A percentile compares a stretch with the other conserved stretches of the same genome.
Evolutionary conservation across 2,888 invertebrate genomes (phyloP).

Genomic region (Diadegma fenestrale): DNA sequence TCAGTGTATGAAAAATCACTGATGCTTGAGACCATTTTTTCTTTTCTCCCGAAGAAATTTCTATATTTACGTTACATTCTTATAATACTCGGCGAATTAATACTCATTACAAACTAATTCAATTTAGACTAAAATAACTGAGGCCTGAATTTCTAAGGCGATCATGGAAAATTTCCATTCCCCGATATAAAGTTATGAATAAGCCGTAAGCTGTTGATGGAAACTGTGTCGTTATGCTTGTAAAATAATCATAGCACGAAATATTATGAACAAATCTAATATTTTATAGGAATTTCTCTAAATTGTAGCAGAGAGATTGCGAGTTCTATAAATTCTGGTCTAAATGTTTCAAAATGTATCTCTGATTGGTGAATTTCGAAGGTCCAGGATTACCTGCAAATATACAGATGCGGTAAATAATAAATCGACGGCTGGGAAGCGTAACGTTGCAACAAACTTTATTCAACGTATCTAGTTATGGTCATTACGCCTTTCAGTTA

Average conservation of each 20-base stretch:
- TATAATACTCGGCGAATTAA: background rate
- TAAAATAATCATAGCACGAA: background rate
- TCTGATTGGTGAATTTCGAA: background rate
- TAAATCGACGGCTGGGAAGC: constrained; percentile 1
- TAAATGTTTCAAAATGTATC: background rate
- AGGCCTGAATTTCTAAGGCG: background rate
- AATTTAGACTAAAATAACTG: background rate
- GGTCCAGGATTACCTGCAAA: background rate
- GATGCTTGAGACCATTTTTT: background rate
- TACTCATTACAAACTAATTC: background rate
- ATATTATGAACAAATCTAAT: background rate
- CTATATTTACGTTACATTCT: background rate
- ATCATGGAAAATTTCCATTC: background rate
- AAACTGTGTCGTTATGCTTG: background rate
- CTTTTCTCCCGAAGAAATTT: background rate
- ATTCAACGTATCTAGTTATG: background rate
- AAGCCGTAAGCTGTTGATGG: background rate
- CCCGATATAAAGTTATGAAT: background rate
- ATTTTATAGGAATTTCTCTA: background rate
- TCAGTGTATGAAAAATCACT: background rate
- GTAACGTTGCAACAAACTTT: background rate
- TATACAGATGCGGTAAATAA: constrained; percentile 4
- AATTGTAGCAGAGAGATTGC: background rate
- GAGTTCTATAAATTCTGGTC: background rate
- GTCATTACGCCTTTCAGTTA: constrained; percentile 8